phyloP scores from a whole-genome alignment of 1,140 invertebrate species.

The Apis florea region DNA sequence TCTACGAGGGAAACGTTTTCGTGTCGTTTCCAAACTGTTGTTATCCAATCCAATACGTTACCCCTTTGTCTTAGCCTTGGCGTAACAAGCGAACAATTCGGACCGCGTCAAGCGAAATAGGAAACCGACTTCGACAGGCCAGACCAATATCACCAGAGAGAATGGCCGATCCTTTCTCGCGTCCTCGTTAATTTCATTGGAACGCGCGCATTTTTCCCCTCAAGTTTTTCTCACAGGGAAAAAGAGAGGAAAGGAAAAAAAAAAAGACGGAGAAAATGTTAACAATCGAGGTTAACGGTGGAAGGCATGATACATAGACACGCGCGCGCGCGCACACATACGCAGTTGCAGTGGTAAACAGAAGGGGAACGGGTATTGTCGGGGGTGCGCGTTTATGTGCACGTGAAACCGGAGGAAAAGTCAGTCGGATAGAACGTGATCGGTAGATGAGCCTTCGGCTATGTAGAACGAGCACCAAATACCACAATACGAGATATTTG shows the following conservation, averaged over 20 bases:
- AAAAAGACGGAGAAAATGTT: too few relatives aligned
- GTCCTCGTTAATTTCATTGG: slow-evolving; percentile 25
- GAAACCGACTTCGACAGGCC: neutral
- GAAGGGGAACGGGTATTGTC: neutral
- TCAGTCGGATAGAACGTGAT: slow-evolving; percentile 33
- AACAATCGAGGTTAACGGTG: too few relatives aligned
- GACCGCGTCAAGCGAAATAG: neutral
- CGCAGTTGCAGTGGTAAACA: neutral
- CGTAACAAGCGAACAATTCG: neutral
- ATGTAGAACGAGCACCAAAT: slow-evolving; percentile 41
- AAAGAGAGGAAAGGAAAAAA: neutral
- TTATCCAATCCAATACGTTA: neutral
- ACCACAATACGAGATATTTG: slow-evolving; percentile 51
- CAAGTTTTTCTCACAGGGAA: neutral
- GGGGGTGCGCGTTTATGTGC: slow-evolving; percentile 4
- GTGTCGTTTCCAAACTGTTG: neutral
- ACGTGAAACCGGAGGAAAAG: slow-evolving; percentile 12
- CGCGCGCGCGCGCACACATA: neutral
- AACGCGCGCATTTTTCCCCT: neutral
- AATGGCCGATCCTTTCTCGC: neutral
- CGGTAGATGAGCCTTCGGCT: slow-evolving; percentile 52
- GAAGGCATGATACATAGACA: too few relatives aligned
- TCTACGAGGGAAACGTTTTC: too few relatives aligned
- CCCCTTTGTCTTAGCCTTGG: neutral
- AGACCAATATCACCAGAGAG: neutral